phyloP scores from a whole-genome alignment of 1,140 invertebrate genomes.

The Cotesia typhae region DNA sequence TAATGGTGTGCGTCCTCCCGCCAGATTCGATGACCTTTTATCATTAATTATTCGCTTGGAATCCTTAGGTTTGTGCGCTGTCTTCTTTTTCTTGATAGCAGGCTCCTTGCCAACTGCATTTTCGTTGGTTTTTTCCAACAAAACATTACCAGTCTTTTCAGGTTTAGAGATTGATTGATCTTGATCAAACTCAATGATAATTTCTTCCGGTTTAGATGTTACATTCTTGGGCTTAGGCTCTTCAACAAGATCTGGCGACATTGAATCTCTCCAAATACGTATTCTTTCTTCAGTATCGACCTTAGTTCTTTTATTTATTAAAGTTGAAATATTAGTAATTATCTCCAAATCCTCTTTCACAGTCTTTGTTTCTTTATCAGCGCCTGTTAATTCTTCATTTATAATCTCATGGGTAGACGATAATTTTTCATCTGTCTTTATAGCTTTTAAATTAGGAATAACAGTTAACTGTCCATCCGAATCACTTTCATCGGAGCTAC shows the following conservation, averaged over 20 bases:
- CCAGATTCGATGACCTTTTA: slow-evolving; percentile 33
- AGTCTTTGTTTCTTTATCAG: slow-evolving; percentile 4
- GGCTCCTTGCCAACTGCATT: slow-evolving; percentile 18
- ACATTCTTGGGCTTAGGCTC: slow-evolving; percentile 15
- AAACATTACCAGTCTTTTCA: background rate
- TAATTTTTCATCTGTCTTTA: slow-evolving; percentile 13
- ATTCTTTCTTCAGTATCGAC: slow-evolving; percentile 44
- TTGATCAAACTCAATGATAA: slow-evolving; percentile 52
- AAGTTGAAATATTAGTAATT: slow-evolving; percentile 12
- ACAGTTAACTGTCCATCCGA: slow-evolving; percentile 38
- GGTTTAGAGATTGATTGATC: slow-evolving; percentile 21
- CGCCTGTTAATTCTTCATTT: background rate
- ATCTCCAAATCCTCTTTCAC: background rate
- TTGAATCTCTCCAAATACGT: slow-evolving; percentile 52
- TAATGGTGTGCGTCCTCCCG: slow-evolving; percentile 51
- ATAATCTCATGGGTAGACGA: background rate
- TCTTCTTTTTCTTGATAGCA: slow-evolving; percentile 35
- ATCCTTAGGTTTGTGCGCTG: slow-evolving; percentile 27
- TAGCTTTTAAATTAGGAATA: slow-evolving; percentile 31
- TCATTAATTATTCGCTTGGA: slow-evolving; percentile 37
- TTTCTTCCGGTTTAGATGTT: slow-evolving; percentile 36
- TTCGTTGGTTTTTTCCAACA: background rate
- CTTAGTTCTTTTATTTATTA: background rate
- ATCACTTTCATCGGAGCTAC: slow-evolving; percentile 30
- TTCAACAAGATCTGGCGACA: slow-evolving; percentile 28